Evolutionary conservation across 2,888 invertebrate species (phyloP).

Genomic region (Philopedon plagiatum): DNA sequence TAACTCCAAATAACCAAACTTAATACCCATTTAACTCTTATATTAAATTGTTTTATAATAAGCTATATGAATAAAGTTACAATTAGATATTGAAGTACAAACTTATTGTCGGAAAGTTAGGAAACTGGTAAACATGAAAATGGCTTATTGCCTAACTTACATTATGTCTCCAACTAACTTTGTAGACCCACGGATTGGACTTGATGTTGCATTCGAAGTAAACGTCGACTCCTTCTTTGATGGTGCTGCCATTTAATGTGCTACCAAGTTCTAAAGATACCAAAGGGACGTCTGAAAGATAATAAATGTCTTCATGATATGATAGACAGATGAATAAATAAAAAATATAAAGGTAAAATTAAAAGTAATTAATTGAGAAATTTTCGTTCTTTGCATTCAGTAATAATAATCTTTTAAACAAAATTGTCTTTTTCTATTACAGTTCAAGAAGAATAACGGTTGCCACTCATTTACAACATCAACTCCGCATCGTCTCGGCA

Average conservation of each 20-base stretch:
- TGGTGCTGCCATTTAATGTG: slow-evolving; percentile 82
- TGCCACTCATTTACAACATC: no score
- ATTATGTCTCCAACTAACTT: slow-evolving; percentile 84
- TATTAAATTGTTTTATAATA: no score
- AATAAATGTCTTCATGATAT: slow-evolving; percentile 34
- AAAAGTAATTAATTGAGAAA: no score
- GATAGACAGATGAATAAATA: neutral
- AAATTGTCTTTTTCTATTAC: no score
- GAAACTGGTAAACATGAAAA: neutral
- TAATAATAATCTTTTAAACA: no score
- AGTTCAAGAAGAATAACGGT: no score
- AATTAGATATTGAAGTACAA: neutral
- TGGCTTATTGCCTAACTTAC: slow-evolving; percentile 70
- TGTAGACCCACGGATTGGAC: slow-evolving; percentile 88
- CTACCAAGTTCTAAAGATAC: slow-evolving; percentile 87
- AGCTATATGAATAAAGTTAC: neutral
- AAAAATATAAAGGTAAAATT: neutral
- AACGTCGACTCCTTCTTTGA: slow-evolving; percentile 90
- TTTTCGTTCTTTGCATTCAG: no score
- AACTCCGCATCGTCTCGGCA: no score
- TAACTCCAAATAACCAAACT: no score
- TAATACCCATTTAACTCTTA: no score
- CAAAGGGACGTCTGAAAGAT: slow-evolving; percentile 83
- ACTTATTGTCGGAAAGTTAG: neutral
- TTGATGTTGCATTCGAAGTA: slow-evolving; percentile 93